Base-by-base conservation (phyloP, 2,888 invertebrate genomes). In the Chymomyza procnemis region DNA sequence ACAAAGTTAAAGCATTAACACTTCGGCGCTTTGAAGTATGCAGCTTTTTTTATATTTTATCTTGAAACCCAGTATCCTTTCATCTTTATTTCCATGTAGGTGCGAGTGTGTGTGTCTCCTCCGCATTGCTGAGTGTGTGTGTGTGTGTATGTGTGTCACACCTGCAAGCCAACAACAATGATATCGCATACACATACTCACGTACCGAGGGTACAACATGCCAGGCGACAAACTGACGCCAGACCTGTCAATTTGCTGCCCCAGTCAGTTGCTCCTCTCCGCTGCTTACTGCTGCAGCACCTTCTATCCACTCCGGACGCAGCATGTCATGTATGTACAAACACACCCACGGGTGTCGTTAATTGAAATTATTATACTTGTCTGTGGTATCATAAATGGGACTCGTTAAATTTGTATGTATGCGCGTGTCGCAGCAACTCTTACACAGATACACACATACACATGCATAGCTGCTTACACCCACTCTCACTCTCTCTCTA, bases 321-420 rank as follows among this genome's bases (percentile, higher is more conserved):
- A 12, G 34, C 34, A 12, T 41, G 34, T 12, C 34, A 41, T 41
- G 26, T 26, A 57, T 26, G 66, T 52, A 69, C 74, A 80, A 80
- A 85, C 75, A 84, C 80, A 85, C 85, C 79, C 83, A 80, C 67
- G 85, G 83, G 83, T 82, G 85, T 83, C 85, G 83, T 83, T 83
- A 83, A 83, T 83, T 83, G 83, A 83, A 83, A 83, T 83, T 83
- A 83, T 83, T 83, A 85, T 85, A 83, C 83, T 82, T 83, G 83
- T 80, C 83, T 84, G 83, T 83, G 83, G 83, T 82, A 83, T 84
- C 83, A 83, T 83, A 83, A 83, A 82, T 85, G 85, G 75, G 83
- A 85, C 85, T 83, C 83, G 83, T 83, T 83, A 80, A 80, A 83
- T 82, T 82, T 85, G 82, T 82, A 84, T 84, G 83, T 84, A 79